Evolutionary conservation across 2,113 vertebrate species (phyloP), one percentile per base, ranked within the genome.

Genomic region (Paratilapia polleni): DNA sequence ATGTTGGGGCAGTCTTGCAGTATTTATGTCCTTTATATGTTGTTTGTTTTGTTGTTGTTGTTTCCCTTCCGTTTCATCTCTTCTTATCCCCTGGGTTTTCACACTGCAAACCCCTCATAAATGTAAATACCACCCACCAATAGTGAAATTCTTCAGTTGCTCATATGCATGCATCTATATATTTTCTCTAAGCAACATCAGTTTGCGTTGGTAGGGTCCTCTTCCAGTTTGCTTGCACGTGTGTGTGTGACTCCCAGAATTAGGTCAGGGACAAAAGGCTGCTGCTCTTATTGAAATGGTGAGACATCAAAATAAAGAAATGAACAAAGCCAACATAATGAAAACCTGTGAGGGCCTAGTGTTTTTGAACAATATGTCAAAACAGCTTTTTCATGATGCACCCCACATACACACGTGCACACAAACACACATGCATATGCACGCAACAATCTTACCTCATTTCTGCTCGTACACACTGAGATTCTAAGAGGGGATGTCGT

Each of bases 201-300:
- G 49, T 80, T 82, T 79, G 73, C 38, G 68, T 77, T 73, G 77
- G 73, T 13, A 47, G 76, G 60, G 62, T 66, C 28, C 11, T 85
- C 78, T 83, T 77, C 82, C 81, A 84, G 78, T 91, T 88, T 75
- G 62, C 41, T 75, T 15, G 80, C 94, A 95, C 88, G 92, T 96
- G 95, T 94, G 95, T 94, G 89, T 80, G 88, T 84, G 86, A 82
- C 90, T 83, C 73, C 61, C 76, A 91, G 93, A 96, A 95, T 94
- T 92, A 95, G 96, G 96, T 95, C 95, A 95, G 91, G 94, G 93
- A 96, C 95, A 96, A 96, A 95, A 92, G 94, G 63, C 89, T 74
- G 86, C 62, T 20, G 81, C 91, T 85, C 74, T 89, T 90, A 80
- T 80, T 93, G 92, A 94, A 92, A 94, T 36, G 77, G 87, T 91